Conservation (phyloP, 2,797 vertebrate species). For the Pseudochaenichthys georgianus region DNA sequence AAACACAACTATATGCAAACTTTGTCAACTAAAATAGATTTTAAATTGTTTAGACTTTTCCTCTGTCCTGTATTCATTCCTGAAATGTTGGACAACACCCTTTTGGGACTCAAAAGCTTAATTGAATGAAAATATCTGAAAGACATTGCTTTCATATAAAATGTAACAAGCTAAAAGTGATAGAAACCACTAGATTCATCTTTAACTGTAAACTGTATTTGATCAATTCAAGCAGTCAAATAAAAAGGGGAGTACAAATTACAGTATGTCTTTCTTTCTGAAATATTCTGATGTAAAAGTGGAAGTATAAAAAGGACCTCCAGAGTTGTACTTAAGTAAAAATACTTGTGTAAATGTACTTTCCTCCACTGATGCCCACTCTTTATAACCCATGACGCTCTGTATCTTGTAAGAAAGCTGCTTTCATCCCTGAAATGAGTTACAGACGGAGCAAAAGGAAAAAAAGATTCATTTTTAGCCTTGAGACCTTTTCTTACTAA, state of each 20-base stretch:
- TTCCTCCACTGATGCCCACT: background rate
- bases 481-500: constrained; percentile 12
- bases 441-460: background rate
- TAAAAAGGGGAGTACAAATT: background rate
- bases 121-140: background rate
- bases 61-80: background rate
- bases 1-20: background rate
- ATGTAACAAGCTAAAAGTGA: background rate
- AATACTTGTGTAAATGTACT: background rate
- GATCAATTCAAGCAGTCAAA: background rate
- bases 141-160: background rate
- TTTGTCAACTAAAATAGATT: background rate
- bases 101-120: background rate
- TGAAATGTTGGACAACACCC: background rate
- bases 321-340: background rate
- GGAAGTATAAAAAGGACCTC: background rate
- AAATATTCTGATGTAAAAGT: too few species aligned
- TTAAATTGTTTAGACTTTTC: fast-evolving
- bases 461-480: constrained; percentile 11
- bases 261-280: background rate
- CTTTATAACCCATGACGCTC: background rate
- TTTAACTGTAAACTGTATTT: background rate
- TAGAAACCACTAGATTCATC: background rate
- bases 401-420: constrained; percentile 1
- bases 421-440: constrained; percentile 16